These are phyloP conservation scores for Myotis lucifugus DNA, from an alignment of 2,113 vertebrate genomes.

Conservation along the genomic window DNA sequence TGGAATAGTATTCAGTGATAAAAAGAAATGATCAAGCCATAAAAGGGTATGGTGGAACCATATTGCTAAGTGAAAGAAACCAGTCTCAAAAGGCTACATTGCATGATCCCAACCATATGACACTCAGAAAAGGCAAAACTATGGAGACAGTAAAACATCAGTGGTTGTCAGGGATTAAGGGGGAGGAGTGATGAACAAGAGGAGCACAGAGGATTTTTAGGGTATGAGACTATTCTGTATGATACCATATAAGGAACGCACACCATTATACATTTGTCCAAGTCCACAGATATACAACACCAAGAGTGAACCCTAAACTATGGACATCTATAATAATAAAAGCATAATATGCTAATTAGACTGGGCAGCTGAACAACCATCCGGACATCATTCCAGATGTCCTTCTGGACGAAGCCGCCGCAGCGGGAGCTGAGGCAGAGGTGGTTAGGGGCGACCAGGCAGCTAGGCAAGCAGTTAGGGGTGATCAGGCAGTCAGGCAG, in stretches of 20 bases:
- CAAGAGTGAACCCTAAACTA: background rate
- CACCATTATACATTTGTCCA: accelerated
- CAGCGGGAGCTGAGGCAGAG: too few relatives aligned
- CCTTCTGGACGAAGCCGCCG: too few relatives aligned
- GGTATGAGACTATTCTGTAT: accelerated
- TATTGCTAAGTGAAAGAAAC: background rate
- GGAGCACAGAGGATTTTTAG: background rate
- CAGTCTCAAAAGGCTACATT: background rate
- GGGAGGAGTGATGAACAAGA: accelerated
- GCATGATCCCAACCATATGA: accelerated
- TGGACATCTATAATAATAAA: background rate
- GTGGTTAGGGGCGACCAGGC: too few relatives aligned
- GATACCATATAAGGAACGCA: accelerated
- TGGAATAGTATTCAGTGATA: background rate
- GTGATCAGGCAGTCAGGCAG: too few relatives aligned
- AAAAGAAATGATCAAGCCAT: background rate
- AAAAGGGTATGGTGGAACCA: accelerated
- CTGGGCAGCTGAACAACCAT: too few relatives aligned
- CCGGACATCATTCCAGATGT: too few relatives aligned
- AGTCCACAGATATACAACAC: accelerated
- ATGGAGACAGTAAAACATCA: accelerated
- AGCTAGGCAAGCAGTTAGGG: too few relatives aligned
- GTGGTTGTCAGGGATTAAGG: background rate
- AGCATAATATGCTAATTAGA: too few relatives aligned
- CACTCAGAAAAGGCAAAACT: background rate